Evolutionary conservation across 2,113 vertebrate species (phyloP), one percentile per base, ranked within the genome.

Genomic region (Bubo bubo): DNA sequence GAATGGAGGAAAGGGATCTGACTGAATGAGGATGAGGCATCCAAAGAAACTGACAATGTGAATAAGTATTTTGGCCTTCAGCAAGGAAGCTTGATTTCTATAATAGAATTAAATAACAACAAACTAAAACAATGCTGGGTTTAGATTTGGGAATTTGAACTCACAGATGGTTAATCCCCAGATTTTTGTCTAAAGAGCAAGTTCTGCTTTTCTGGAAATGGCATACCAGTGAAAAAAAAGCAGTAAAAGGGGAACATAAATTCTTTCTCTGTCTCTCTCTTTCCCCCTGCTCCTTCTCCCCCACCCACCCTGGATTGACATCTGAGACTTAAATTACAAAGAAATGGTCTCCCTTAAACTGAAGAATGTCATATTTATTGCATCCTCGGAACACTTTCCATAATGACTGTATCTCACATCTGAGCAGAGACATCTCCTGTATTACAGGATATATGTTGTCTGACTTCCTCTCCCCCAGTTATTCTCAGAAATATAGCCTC

Each of bases 251-350:
- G 6, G 13, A 81, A 26, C 2, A 58, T 16, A 37, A 43, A n/a
- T 43, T 75, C 5, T 71, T 35, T 45, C 8, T 43, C 16, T 73
- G 8, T 72, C 23, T 60, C 19, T 60, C 19, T 12, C 3, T 30
- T 39, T 10, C 4, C 5, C 23, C 4, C 8, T 47, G 12, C 10
- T 14, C 5, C 27, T 32, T 79, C 8, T 37, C 4, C 15, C 8
- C 3, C 2, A 10, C 4, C 1, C 1, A 2, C 4, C 3, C 18
- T 0, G 0, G 12, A 15, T 0, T 67, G 41, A 74, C 15, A 70
- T 32, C 41, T 55, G 34, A 55, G n/a, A 35, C 7, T 58, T 67
- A 47, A 24, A 47, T 26, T 71, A 18, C 4, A 52, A 62, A 60
- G 13, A 75, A 88, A 59, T 24, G 5, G 5, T 41, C 19, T 75